Percentiles rank a stretch among this genome's conserved stretches.
Conservation (phyloP, 2,888 invertebrate genomes). For the Frankliniella intonsa region DNA sequence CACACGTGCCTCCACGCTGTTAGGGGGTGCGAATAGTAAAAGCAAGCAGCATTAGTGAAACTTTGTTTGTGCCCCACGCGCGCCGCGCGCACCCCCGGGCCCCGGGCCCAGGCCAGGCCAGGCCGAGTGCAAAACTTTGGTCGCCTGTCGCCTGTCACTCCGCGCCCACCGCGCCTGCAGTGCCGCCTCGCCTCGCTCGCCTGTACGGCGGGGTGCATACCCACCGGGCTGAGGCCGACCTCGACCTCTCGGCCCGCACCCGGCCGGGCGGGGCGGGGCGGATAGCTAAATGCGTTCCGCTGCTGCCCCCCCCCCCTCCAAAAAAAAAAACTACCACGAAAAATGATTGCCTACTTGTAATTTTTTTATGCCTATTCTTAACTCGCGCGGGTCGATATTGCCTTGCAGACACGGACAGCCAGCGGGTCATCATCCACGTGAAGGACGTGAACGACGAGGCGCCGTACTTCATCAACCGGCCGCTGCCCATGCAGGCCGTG, state of each 20-base stretch:
- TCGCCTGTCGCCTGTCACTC: background rate
- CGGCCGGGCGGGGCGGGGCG: background rate
- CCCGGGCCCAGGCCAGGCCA: no score
- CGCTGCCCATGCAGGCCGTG: constrained; percentile 94
- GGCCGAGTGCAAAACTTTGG: no score
- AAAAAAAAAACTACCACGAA: no score
- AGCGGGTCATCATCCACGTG: constrained; percentile 90
- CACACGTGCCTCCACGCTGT: no score
- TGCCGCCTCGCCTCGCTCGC: background rate
- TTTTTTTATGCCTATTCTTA: background rate
- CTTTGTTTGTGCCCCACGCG: no score
- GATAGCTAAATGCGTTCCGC: no score
- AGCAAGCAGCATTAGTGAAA: no score
- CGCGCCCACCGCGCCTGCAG: background rate
- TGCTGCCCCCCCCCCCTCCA: no score
- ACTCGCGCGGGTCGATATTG: background rate
- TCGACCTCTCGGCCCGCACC: background rate
- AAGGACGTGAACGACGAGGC: constrained; percentile 96
- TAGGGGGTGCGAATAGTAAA: no score
- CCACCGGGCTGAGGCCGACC: background rate
- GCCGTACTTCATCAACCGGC: constrained; percentile 95
- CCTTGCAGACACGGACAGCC: constrained; percentile 83
- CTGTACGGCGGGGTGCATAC: background rate
- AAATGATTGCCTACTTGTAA: no score
- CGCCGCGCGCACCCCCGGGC: no score